phyloP scores from a whole-genome alignment of 2,113 vertebrate species.

The Bufo bufo region DNA sequence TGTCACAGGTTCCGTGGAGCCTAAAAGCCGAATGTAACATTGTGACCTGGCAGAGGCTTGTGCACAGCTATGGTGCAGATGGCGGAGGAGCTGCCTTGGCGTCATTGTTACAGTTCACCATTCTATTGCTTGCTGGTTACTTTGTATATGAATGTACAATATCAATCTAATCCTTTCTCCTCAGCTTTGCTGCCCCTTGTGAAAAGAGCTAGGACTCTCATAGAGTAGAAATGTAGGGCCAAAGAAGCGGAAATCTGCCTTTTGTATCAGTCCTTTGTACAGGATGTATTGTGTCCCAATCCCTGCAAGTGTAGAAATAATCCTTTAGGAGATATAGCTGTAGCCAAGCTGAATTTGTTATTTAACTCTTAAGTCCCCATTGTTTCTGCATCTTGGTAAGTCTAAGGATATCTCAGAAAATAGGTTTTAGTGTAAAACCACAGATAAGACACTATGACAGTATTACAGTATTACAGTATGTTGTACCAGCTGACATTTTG shows the following conservation, averaged over 20 bases:
- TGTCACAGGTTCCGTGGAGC: slow-evolving; percentile 45
- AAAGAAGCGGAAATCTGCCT: background rate
- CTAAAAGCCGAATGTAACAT: slow-evolving; percentile 54
- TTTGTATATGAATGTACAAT: background rate
- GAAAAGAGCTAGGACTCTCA: background rate
- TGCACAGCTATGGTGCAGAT: slow-evolving; percentile 37
- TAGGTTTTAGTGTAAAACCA: no score
- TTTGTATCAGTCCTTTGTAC: background rate
- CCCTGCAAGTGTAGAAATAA: background rate
- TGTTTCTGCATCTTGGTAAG: background rate
- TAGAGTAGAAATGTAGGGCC: background rate
- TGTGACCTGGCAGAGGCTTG: slow-evolving; percentile 47
- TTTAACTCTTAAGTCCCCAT: background rate
- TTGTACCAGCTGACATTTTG: background rate
- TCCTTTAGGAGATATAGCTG: background rate
- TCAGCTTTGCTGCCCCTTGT: background rate
- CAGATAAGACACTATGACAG: no score
- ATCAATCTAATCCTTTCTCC: slow-evolving; percentile 1
- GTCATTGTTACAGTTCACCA: background rate
- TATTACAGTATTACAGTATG: no score
- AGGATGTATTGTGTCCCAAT: background rate
- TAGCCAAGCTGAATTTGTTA: background rate
- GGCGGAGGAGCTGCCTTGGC: slow-evolving; percentile 26
- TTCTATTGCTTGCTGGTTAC: background rate
- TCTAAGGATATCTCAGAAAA: background rate